Evolutionary conservation across 2,888 invertebrate genomes (phyloP).

Genomic region (Drosophila rubida): DNA sequence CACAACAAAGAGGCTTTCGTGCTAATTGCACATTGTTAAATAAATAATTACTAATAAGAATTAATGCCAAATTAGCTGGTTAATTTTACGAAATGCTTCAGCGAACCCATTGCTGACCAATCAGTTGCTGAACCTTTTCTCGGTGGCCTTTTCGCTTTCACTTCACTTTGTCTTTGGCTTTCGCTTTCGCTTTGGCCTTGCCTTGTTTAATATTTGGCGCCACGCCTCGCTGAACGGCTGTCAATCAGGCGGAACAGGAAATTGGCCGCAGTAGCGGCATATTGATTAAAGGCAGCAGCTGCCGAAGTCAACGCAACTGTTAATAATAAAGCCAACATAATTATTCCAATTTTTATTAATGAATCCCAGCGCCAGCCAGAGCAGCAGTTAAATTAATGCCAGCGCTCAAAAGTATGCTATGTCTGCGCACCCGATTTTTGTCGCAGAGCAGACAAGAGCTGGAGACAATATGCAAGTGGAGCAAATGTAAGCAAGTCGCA

Average conservation of each 20-base stretch:
- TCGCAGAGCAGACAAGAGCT: background rate
- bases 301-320: conserved; percentile 9
- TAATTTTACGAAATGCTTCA: conserved; percentile 37
- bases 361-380: background rate
- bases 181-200: conserved; percentile 6
- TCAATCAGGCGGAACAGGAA: conserved; percentile 37
- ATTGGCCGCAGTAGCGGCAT: conserved; percentile 11
- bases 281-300: conserved; percentile 37
- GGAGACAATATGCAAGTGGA: background rate
- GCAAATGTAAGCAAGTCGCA: background rate
- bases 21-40: conserved; percentile 33
- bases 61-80: conserved; percentile 32
- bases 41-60: conserved; percentile 50
- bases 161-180: background rate
- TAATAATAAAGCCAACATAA: conserved; percentile 2
- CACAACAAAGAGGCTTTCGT: conserved; percentile 6
- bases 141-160: background rate
- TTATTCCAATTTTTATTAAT: conserved; percentile 4
- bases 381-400: background rate
- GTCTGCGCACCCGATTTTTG: too few relatives aligned
- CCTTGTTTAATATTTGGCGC: conserved; percentile 28
- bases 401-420: background rate
- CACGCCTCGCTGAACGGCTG: conserved; percentile 24
- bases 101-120: conserved; percentile 12
- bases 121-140: conserved; percentile 7